Base-by-base conservation (phyloP, 1,140 invertebrate genomes). In the Achatina immaculata region DNA sequence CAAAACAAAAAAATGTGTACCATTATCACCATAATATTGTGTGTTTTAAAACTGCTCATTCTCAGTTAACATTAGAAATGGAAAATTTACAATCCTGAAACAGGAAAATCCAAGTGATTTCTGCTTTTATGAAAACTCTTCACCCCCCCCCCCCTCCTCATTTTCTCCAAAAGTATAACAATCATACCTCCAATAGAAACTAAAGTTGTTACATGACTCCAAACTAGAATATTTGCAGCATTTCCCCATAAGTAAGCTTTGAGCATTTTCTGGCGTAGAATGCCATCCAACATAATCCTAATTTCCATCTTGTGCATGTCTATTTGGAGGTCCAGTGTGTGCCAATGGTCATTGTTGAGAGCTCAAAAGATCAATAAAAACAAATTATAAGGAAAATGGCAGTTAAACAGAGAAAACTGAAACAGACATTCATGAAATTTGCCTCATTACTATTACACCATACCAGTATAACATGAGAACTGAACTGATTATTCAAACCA, bases 211-310 rank as follows among this genome's bases (percentile, higher is more conserved):
- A 77, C 0, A 48, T 77, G 75, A 21, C 36, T 24, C 75, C 75
- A 77, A 1, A 77, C 40, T 55, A 77, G 34, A 31, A 77, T 40
- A 2, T 77, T 34, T 1, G 16, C 55, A 2, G 75, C 75, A 36
- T 77, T 77, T 36, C 75, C 55, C 75, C 75, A 77, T 28, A 55
- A 38, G 75, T 77, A 77, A 24, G 75, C 75, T 38, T 77, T 77
- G 55, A 77, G 21, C 1, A 31, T 65, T 34, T 77, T 55, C 14
- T 31, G 31, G 1, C 31, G 28, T 14, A 58, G 16, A 1, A 40
- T 28, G 1, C 55, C 55, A 38, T 77, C 55, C 55, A 77, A 19
- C 14, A 21, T 38, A 1, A 77, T 2, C 3, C 40, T 58, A 51
- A 77, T 42, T 31, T 77, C 75, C 0, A 28, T 3, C 36, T 62